Evolutionary conservation across 2,113 vertebrate species (phyloP).

Genomic region (Typhlomys cinereus): DNA sequence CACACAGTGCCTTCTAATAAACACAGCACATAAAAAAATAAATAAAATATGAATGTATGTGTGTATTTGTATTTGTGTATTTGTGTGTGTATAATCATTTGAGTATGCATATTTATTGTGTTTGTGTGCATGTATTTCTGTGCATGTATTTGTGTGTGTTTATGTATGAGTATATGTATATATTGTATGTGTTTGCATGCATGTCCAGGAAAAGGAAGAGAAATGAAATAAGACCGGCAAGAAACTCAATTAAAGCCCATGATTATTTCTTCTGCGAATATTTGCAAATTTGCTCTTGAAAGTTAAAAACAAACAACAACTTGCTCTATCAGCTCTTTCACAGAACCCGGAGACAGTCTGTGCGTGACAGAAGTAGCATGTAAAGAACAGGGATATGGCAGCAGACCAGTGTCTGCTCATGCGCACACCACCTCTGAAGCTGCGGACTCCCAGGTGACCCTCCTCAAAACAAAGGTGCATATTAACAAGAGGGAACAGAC

Average conservation of each 20-base stretch:
- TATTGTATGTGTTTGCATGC: background rate
- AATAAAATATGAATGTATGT: background rate
- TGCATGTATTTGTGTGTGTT: background rate
- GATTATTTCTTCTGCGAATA: slow-evolving; percentile 31
- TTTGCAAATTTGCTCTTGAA: slow-evolving; percentile 33
- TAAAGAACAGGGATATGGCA: background rate
- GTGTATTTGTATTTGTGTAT: background rate
- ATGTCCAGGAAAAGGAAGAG: background rate
- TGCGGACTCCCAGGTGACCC: too few relatives aligned
- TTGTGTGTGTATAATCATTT: background rate
- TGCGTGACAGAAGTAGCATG: rapidly evolving
- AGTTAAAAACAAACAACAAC: slow-evolving; percentile 1
- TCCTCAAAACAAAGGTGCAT: background rate
- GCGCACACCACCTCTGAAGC: background rate
- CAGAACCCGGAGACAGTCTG: background rate
- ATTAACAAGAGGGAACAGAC: background rate
- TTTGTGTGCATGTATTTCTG: too few relatives aligned
- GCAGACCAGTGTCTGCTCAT: background rate
- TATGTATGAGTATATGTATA: too few relatives aligned
- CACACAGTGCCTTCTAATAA: too few relatives aligned
- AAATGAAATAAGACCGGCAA: slow-evolving; percentile 33
- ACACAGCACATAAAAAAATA: too few relatives aligned
- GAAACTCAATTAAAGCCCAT: slow-evolving; percentile 13
- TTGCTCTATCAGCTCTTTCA: background rate
- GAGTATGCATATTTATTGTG: background rate